Percentiles rank a stretch among this genome's conserved stretches.
Conservation (phyloP, 2,797 vertebrate genomes). For the Eleutherodactylus coqui region DNA sequence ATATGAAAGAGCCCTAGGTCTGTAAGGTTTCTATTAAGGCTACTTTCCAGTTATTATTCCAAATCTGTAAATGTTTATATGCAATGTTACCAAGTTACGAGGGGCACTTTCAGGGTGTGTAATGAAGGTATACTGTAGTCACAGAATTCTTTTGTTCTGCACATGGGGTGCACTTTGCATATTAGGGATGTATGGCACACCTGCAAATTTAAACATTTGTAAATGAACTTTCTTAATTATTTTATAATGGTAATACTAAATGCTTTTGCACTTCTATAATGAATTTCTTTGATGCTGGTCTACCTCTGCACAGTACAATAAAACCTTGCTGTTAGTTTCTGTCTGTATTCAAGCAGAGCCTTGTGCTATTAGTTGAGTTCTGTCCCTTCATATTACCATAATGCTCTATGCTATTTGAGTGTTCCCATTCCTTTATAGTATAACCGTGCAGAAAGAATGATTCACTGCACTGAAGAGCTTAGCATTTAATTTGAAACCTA, state of each 20-base stretch:
- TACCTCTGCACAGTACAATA: not conserved
- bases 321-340: not conserved
- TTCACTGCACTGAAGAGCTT: slow-evolving; percentile 39
- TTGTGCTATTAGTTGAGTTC: slow-evolving; percentile 14
- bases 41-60: not conserved
- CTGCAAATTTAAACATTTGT: not conserved
- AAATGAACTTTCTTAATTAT: not conserved
- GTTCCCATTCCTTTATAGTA: slow-evolving; percentile 32
- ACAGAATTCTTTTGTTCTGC: not conserved
- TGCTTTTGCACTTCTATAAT: not conserved
- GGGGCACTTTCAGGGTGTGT: not conserved
- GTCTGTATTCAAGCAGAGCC: not conserved
- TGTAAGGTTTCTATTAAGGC: not conserved
- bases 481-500: slow-evolving; percentile 47
- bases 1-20: too few species aligned
- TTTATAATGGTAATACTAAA: not conserved
- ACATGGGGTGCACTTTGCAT: not conserved
- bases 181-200: not conserved
- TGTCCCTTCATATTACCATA: slow-evolving; percentile 33
- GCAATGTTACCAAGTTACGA: not conserved
- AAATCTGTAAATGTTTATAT: not conserved
- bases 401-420: slow-evolving; percentile 41
- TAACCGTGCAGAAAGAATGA: slow-evolving; percentile 48
- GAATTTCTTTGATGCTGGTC: not conserved
- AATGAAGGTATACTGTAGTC: not conserved